Evolutionary conservation across 2,888 invertebrate genomes (phyloP), one percentile per base, ranked within the genome.

Genomic region (Drosophila parthenogenetica): DNA sequence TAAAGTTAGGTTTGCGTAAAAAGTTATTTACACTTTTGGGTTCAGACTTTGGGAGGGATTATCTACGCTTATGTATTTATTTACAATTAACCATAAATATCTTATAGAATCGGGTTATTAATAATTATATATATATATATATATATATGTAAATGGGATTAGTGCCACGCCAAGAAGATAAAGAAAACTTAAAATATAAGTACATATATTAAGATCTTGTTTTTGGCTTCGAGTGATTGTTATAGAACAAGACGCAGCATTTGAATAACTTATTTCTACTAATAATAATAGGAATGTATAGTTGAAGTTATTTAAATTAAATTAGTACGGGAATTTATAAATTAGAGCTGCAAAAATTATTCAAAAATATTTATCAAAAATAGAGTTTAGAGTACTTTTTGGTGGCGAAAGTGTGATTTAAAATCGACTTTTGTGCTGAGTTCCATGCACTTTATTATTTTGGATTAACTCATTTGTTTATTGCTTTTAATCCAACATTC

Each of bases 341-440:
- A 64, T 77, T 48, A 81, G 75, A 81, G 76, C 82, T 87, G 79
- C 73, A 79, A 83, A 81, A 57, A 85, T 87, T 81, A 85, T 59
- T 66, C 42, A 67, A 72, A 81, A 75, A 54, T 64, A 66, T 67
- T 66, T 63, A 77, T 68, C 42, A 69, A 72, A 78, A 75, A 57
- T 64, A 66, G 50, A 74, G 79, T 61, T 63, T 49, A 43, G 50
- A 66, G 54, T 8, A 29, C 2, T 45, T 57, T 51, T 37, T 54
- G 51, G 65, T 77, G 65, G 69, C 73, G 74, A 65, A 32, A 66
- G 68, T 75, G 79, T 73, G 58, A 65, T 69, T 65, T 29, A 45
- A 46, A 69, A 62, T 70, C 54, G 77, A 74, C 43, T 77, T 54
- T 69, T 86, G 83, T 83, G 83, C 83, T 77, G 50, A 64, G 55